Evolutionary conservation across 2,113 vertebrate species (phyloP).

Genomic region (Rhinoderma darwinii): DNA sequence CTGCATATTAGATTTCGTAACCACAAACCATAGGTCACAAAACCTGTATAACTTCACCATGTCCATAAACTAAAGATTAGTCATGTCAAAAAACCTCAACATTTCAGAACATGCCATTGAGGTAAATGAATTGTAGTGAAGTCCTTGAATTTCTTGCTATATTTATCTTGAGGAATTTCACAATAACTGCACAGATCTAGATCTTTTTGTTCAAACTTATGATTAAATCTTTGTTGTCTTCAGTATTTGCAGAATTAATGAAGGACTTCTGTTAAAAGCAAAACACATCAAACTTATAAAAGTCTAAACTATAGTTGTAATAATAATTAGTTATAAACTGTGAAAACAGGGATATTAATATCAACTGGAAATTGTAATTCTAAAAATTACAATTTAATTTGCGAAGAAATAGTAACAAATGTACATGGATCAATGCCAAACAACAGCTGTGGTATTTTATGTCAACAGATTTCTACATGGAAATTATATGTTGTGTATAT

Average conservation of each 20-base stretch:
- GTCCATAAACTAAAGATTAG: conserved; percentile 44
- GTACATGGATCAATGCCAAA: background rate
- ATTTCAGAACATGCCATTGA: conserved; percentile 20
- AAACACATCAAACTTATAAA: background rate
- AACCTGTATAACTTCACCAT: conserved; percentile 26
- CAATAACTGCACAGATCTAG: background rate
- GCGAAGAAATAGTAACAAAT: background rate
- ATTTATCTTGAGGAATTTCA: background rate
- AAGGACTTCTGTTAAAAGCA: background rate
- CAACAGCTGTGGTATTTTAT: background rate
- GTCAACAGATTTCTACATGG: background rate
- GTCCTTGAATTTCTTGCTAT: background rate
- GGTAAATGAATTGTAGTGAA: background rate
- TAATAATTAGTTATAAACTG: background rate
- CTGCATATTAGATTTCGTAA: conserved; percentile 21
- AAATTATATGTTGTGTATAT: background rate
- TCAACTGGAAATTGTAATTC: background rate
- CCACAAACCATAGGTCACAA: conserved; percentile 23
- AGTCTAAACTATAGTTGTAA: background rate
- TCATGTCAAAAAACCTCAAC: conserved; percentile 31
- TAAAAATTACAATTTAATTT: background rate
- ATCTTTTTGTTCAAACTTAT: background rate
- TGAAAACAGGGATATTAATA: conserved; percentile 1
- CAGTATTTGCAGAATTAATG: background rate
- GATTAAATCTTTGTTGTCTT: background rate